These are phyloP conservation scores for Orius laevigatus DNA, from an alignment of 1,140 invertebrate species.

Conservation along the genomic window DNA sequence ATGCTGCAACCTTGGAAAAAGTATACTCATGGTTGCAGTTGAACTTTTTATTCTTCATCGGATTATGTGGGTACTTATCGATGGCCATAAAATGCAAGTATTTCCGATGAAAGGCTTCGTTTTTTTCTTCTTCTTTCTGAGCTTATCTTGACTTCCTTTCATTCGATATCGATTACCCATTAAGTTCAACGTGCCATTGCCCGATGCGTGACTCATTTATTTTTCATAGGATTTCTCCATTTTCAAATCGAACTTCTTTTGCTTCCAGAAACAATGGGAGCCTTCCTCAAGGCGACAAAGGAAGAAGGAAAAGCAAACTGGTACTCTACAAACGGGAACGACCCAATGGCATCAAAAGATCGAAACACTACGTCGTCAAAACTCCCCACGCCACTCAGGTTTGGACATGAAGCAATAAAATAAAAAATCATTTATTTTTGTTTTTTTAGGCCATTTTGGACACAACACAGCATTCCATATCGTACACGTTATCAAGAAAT, in stretches of 20 bases:
- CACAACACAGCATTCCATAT: slow-evolving; percentile 83
- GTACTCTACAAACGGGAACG: slow-evolving; percentile 65
- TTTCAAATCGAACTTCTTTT: not conserved
- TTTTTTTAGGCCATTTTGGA: slow-evolving; percentile 71
- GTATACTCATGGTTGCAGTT: no score
- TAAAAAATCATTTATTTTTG: slow-evolving; percentile 4
- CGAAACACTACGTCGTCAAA: slow-evolving; percentile 89
- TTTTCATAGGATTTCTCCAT: no score
- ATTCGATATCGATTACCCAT: not conserved
- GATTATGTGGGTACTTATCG: no score
- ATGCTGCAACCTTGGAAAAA: no score
- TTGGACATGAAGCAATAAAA: slow-evolving; percentile 8
- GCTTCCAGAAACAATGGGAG: slow-evolving; percentile 80
- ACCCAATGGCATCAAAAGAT: slow-evolving; percentile 85
- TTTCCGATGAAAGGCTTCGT: not conserved
- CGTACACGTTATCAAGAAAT: slow-evolving; percentile 87
- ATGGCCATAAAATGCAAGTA: not conserved
- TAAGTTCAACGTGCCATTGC: not conserved
- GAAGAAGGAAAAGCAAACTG: slow-evolving; percentile 85
- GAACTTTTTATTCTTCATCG: no score
- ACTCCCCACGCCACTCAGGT: slow-evolving; percentile 58
- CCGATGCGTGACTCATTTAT: no score
- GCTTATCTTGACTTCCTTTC: no score
- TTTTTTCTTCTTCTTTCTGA: not conserved
- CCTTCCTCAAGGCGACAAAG: slow-evolving; percentile 79